These are phyloP conservation scores for Stegastes partitus DNA, from an alignment of 2,113 vertebrate genomes.

Conservation along the genomic window DNA sequence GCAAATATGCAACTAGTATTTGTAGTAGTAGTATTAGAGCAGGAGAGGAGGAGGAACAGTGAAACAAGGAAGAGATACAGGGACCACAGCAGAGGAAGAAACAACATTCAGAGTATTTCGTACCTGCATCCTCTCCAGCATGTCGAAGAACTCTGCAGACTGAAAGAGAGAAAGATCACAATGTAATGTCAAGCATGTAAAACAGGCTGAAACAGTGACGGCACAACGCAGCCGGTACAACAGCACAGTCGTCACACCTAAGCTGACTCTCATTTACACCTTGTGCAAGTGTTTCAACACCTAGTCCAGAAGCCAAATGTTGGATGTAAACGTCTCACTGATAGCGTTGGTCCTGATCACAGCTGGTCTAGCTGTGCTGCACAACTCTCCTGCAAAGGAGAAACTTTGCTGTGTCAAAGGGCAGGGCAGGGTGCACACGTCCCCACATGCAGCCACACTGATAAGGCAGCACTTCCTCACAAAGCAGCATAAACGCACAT, in stretches of 20 bases:
- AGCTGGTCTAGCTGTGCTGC: background rate
- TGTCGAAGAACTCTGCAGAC: conserved; percentile 99
- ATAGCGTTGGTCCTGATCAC: conserved; percentile 12
- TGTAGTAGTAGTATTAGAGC: background rate
- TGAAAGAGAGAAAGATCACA: conserved; percentile 75
- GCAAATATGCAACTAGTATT: conserved; percentile 3
- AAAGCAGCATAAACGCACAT: conserved; percentile 5
- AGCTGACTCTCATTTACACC: conserved; percentile 29
- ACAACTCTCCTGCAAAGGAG: background rate
- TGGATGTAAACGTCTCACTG: conserved; percentile 31
- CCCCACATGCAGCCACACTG: conserved; percentile 42
- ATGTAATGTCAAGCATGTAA: background rate
- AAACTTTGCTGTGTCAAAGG: conserved; percentile 42
- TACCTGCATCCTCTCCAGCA: conserved; percentile 99
- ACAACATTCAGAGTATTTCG: conserved; percentile 21
- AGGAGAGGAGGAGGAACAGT: background rate
- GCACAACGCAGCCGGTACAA: background rate
- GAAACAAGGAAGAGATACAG: background rate
- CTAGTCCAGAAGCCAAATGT: background rate
- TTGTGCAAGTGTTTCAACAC: background rate
- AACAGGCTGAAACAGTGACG: background rate
- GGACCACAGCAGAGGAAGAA: background rate
- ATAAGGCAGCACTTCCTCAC: conserved; percentile 72
- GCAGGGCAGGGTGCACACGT: conserved; percentile 28
- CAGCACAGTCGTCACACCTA: background rate